Conservation (phyloP, 2,797 vertebrate genomes). For the Paratrypauchen microcephalus region DNA sequence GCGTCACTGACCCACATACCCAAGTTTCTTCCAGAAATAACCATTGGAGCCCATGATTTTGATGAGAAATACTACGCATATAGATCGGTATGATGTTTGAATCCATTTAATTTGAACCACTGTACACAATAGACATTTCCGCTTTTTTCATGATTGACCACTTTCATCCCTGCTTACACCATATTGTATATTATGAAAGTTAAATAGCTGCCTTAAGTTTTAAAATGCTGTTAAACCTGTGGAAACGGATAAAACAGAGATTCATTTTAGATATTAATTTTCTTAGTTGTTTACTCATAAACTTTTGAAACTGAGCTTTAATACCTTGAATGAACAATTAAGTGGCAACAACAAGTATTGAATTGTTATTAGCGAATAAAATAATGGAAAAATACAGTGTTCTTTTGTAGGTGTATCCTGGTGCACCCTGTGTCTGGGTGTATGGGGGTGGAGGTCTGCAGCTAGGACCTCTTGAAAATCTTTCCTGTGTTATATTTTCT, state of each 20-base stretch:
- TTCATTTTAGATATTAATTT: background rate
- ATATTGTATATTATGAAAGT: background rate
- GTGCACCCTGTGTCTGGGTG: background rate
- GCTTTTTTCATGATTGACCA: too few species aligned
- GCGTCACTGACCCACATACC: constrained; percentile 71
- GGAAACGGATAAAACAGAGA: background rate
- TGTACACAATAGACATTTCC: too few species aligned
- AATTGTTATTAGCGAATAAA: background rate
- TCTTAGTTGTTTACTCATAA: background rate
- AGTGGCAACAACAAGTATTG: too few species aligned
- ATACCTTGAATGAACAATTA: too few species aligned
- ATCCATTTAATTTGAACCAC: background rate
- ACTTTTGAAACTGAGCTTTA: background rate
- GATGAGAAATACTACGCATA: constrained; percentile 75
- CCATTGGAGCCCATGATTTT: constrained; percentile 81
- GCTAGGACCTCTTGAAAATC: background rate
- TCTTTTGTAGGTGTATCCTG: background rate
- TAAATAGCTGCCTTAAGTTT: background rate
- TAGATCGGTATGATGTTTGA: constrained; percentile 74
- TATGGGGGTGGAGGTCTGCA: background rate
- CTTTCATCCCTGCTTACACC: too few species aligned
- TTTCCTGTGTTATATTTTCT: background rate
- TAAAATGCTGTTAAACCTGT: background rate
- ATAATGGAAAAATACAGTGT: background rate
- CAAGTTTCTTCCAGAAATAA: constrained; percentile 85